These are phyloP conservation scores for Lasioglossum albipes DNA, from an alignment of 1,140 invertebrate genomes.

Conservation along the genomic window DNA sequence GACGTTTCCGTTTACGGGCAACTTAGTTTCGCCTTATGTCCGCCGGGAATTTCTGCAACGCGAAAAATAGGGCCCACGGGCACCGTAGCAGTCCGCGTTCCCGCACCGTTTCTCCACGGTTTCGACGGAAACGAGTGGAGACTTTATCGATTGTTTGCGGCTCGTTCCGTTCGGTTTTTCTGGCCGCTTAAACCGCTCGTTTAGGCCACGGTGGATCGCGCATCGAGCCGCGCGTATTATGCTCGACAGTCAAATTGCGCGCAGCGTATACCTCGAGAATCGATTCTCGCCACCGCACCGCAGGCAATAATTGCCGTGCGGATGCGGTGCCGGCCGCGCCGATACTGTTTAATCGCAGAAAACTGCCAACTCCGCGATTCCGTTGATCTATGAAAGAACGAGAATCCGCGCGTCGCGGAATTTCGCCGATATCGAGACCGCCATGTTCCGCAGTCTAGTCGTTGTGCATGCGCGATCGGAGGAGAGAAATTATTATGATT, in stretches of 20 bases:
- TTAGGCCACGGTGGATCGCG: constrained; percentile 21
- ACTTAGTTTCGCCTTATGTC: constrained; percentile 24
- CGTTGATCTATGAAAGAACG: not conserved
- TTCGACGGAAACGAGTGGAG: constrained; percentile 21
- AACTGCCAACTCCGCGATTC: no score
- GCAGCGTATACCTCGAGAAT: not conserved
- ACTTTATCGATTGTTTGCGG: constrained; percentile 49
- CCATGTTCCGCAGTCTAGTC: no score
- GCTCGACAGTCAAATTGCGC: not conserved
- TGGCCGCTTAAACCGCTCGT: constrained; percentile 23
- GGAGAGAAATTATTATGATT: no score
- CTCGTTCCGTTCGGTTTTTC: constrained; percentile 30
- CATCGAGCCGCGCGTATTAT: constrained; percentile 31
- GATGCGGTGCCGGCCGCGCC: no score
- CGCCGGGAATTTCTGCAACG: constrained; percentile 23
- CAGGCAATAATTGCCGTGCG: not conserved
- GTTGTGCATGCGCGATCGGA: no score
- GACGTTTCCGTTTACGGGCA: constrained; percentile 34
- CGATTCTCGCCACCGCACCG: not conserved
- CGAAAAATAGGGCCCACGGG: constrained; percentile 46
- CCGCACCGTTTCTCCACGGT: not conserved
- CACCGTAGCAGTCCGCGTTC: not conserved
- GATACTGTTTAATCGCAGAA: no score
- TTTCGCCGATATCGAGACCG: no score
- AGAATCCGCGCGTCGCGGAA: not conserved